Percentiles rank a stretch among this genome's conserved stretches.
Conservation (phyloP, 2,113 vertebrate genomes). For the Acanthisitta chloris region DNA sequence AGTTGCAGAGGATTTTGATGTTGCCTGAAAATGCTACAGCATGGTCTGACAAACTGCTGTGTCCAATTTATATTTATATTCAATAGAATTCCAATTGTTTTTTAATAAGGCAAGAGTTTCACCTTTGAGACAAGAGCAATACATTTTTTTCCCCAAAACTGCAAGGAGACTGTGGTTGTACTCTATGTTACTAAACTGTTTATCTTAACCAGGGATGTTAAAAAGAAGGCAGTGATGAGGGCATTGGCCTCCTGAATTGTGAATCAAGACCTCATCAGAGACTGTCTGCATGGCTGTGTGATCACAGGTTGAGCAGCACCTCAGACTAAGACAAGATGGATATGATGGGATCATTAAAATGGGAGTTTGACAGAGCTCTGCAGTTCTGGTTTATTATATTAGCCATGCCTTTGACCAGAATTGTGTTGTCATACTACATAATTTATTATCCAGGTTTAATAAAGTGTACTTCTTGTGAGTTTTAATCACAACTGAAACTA, state of each 20-base stretch:
- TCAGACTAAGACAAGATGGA: not conserved
- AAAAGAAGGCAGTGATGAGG: not conserved
- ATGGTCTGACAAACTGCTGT: not conserved
- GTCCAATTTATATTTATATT: not conserved
- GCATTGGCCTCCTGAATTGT: not conserved
- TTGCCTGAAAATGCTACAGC: not conserved
- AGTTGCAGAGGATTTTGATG: not conserved
- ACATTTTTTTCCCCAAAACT: not conserved
- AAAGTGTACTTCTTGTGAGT: not conserved
- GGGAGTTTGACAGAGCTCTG: not conserved
- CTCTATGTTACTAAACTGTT: not conserved
- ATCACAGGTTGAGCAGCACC: not conserved
- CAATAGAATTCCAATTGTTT: not conserved
- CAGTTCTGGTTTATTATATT: not conserved
- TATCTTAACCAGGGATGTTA: not conserved
- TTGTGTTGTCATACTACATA: not conserved
- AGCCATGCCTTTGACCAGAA: not conserved
- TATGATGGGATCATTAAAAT: not conserved
- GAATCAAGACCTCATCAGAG: not conserved
- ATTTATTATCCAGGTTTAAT: not conserved
- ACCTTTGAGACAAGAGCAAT: not conserved
- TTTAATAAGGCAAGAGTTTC: not conserved
- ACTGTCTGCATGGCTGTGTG: not conserved
- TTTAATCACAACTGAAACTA: not conserved
- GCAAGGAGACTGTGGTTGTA: not conserved